Evolutionary conservation across 2,888 invertebrate genomes (phyloP).

Genomic region (Ferdinandea cuprea): DNA sequence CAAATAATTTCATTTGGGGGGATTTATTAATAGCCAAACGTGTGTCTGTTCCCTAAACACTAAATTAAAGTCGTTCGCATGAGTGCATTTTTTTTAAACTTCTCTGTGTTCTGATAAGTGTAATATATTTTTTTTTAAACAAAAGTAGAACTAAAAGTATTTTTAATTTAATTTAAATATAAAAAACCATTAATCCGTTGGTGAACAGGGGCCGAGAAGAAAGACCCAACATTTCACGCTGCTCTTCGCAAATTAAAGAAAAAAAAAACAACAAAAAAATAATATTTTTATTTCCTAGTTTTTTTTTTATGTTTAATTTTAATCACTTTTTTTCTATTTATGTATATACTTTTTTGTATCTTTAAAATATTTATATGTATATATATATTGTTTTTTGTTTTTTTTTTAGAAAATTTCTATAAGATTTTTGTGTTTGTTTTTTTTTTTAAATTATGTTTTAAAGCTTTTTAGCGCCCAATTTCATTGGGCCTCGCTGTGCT

Average conservation of each 20-base stretch:
- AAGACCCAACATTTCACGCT: neutral
- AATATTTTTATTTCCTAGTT: conserved; percentile 64
- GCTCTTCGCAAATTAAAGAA: conserved; percentile 29
- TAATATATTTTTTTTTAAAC: too few relatives aligned
- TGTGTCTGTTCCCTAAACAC: neutral
- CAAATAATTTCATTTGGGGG: too few relatives aligned
- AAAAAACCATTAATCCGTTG: conserved; percentile 43
- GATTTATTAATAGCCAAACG: neutral
- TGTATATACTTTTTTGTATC: conserved; percentile 54
- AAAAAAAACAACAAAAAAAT: too few relatives aligned
- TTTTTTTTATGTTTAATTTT: conserved; percentile 55
- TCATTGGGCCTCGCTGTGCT: conserved; percentile 89
- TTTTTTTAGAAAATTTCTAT: conserved; percentile 61
- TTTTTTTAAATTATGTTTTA: conserved; percentile 80
- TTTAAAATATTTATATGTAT: conserved; percentile 72
- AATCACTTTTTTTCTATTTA: conserved; percentile 69
- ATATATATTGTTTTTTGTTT: conserved; percentile 42
- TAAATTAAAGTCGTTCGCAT: too few relatives aligned
- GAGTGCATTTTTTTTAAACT: too few relatives aligned
- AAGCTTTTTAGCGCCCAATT: conserved; percentile 86
- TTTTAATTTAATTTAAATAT: too few relatives aligned
- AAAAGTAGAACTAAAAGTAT: too few relatives aligned
- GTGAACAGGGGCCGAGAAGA: conserved; percentile 51
- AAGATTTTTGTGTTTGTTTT: conserved; percentile 37
- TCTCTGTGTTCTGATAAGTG: too few relatives aligned